A percentile compares a stretch with the other conserved stretches of the same genome.
These are phyloP conservation scores for Nestor notabilis DNA, from an alignment of 2,113 vertebrate genomes.

Conservation along the genomic window DNA sequence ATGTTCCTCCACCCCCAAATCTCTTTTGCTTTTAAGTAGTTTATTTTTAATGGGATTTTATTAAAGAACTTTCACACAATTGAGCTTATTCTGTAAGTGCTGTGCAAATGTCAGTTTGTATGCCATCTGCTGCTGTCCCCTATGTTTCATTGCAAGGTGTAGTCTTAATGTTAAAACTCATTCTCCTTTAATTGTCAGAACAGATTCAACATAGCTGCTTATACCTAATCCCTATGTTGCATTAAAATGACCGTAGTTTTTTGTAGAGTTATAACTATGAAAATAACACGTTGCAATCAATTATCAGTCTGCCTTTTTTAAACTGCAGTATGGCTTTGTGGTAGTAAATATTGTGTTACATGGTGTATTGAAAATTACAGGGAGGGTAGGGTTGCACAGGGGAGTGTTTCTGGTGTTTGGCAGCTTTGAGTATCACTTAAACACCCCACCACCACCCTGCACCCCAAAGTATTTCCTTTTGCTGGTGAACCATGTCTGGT, in stretches of 20 bases:
- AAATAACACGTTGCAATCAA: not conserved
- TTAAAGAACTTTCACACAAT: not conserved
- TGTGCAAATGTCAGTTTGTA: not conserved
- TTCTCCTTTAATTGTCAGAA: not conserved
- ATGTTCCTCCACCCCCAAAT: not conserved
- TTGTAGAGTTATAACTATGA: not conserved
- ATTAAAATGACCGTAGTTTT: not conserved
- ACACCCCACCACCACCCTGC: no score
- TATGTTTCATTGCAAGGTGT: not conserved
- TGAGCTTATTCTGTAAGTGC: not conserved
- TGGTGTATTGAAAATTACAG: not conserved
- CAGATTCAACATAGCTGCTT: not conserved
- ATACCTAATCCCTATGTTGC: fast-evolving
- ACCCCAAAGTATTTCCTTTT: not conserved
- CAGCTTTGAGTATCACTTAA: not conserved
- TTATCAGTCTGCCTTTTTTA: not conserved
- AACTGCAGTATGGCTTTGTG: not conserved
- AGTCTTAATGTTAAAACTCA: not conserved
- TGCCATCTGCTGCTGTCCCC: not conserved
- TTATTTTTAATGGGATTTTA: conserved; percentile 38
- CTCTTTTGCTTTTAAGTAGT: not conserved
- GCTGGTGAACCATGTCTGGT: not conserved
- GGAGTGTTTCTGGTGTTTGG: not conserved
- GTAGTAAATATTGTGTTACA: not conserved
- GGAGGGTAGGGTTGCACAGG: not conserved